Evolutionary conservation across 92 coral and sea anemone species (phyloP), one percentile per base, ranked within the genome.

Genomic region (Zoanthus gigantus): DNA sequence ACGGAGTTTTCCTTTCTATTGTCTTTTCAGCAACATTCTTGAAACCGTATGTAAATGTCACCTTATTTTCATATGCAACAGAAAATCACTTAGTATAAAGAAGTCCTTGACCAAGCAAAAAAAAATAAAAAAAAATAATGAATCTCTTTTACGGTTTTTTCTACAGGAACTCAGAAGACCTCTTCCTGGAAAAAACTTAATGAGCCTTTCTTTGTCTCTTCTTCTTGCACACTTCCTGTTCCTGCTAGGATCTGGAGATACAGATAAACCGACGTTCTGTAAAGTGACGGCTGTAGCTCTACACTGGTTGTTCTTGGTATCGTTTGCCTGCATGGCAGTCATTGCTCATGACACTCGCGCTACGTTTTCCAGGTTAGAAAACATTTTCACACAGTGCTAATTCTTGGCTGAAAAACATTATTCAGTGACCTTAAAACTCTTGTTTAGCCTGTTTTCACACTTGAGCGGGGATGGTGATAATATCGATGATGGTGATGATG

Each of bases 121-220:
- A 23, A 23, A 23, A 23, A 23, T 23, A 23, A 23, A 23, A 23
- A 23, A 23, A 63, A 5, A 4, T 63, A 63, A 63, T 23, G 69
- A 63, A 37, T 37, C 28, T 7, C 77, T 37, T 18, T 54, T n/a
- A 58, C 82, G 53, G 23, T 52, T 46, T 44, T 47, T 66, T 29
- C 18, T n/a, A 71, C 85, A 75, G 54, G 98, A 96, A 56, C 94
- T 96, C 17, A 92, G 98, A 17, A 71, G 68, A 34, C 94, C 98
- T 84, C 95, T 96, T 66, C 99, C 99, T 45, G 99, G 99, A 31
- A 96, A 96, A 79, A 96, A 96, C 66, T 89, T 96, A 57, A 92
- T 96, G 88, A 96, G 92, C 87, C 93, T 96, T 68, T 91, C 94
- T 54, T 15, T 95, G 76, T 89, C 98, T 12, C 94, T 96, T n/a